A percentile compares a stretch with the other conserved stretches of the same genome.
phyloP scores from a whole-genome alignment of 2,888 invertebrate genomes.

The Pollenia griseotomentosa region DNA sequence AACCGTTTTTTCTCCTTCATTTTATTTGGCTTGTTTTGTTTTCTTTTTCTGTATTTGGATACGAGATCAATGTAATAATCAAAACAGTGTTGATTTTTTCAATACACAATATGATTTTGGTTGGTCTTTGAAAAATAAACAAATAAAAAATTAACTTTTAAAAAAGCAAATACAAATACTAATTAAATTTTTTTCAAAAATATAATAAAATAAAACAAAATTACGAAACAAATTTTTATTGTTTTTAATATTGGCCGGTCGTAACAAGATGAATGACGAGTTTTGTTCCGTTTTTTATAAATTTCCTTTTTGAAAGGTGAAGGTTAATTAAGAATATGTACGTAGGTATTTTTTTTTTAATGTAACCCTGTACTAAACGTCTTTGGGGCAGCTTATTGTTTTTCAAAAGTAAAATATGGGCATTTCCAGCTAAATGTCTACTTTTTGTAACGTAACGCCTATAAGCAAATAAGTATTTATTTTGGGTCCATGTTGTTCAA shows the following conservation, averaged over 20 bases:
- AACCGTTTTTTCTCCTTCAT: not conserved
- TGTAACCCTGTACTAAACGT: not conserved
- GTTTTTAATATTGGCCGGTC: slow-evolving; percentile 29
- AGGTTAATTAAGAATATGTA: slow-evolving; percentile 5
- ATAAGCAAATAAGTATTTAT: too few relatives aligned
- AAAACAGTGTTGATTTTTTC: slow-evolving; percentile 35
- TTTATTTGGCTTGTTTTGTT: slow-evolving; percentile 16
- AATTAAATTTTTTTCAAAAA: slow-evolving; percentile 3
- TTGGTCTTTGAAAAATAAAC: slow-evolving; percentile 10
- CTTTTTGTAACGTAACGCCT: too few relatives aligned
- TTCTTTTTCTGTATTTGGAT: slow-evolving; percentile 47
- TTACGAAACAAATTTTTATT: slow-evolving; percentile 3
- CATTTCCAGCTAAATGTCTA: too few relatives aligned
- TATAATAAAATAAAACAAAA: not conserved
- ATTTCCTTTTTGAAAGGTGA: slow-evolving; percentile 51
- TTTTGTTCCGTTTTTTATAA: not conserved
- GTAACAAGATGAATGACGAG: slow-evolving; percentile 21
- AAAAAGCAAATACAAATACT: slow-evolving; percentile 1
- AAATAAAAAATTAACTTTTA: too few relatives aligned
- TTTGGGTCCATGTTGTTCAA: too few relatives aligned
- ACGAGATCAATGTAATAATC: slow-evolving; percentile 52
- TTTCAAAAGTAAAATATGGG: too few relatives aligned
- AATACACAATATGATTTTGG: slow-evolving; percentile 26
- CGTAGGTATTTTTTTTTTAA: not conserved
- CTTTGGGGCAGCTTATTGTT: too few relatives aligned